Base-by-base conservation (phyloP, 2,888 invertebrate genomes). In the Harpalus rubripes region DNA sequence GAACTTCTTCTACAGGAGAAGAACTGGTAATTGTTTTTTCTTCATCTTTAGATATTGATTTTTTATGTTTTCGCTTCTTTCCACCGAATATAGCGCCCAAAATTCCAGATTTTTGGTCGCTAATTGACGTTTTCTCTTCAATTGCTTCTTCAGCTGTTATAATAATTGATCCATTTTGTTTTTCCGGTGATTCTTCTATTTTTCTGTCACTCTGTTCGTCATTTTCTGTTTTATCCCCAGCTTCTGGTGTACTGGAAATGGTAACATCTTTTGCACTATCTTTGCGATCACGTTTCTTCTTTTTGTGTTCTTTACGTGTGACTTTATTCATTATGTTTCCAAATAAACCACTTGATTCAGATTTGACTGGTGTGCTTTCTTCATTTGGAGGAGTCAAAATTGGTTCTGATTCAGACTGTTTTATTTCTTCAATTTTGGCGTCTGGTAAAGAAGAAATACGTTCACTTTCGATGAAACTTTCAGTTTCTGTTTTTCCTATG, bases 101-200 rank as follows among this genome's bases (percentile, higher is more conserved):
- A 89, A 91, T 85, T 90, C 89, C 87, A 89, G 91, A 22, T 90
- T 90, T 87, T 90, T 91, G 85, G 90, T 89, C 85, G 89, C 90
- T 85, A 10, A 52, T 12, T 52, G 44, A 0, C 10, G 8, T 8
- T 4, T 52, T 52, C 12, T 52, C 44, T 89, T 90, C 74, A 87
- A 85, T 65, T 88, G 87, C 76, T 89, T 89, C 85, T 88, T 80
- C 68, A 7, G 12, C 76, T 32, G 26, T 56, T 15, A 41, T 12
- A 26, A 10, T 5, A 39, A 68, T 26, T 18, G 72, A 44, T 74
- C 72, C 72, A 44, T 74, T 74, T 74, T 74, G 72, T 74, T 74
- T 74, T 18, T 8, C 26, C 16, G 16, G 16, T 18, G 76, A 18
- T n/a, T 76, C 76, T 76, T 52, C 56, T 10, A 16, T 52, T 52